A percentile compares a stretch with the other conserved stretches of the same genome.
Conservation (phyloP, 2,797 vertebrate species). For the Trachops cirrhosus region DNA sequence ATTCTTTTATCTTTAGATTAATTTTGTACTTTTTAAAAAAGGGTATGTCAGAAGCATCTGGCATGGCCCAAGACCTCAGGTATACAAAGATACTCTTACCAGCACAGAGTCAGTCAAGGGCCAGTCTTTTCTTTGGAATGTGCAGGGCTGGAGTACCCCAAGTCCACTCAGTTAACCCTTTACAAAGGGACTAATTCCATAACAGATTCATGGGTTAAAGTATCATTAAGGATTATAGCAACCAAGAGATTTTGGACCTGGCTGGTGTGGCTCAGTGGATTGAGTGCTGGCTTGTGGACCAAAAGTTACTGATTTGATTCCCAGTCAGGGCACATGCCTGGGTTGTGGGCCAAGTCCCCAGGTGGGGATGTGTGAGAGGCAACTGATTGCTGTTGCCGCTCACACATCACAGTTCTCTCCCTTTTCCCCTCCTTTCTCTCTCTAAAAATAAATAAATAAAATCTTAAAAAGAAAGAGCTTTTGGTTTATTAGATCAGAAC, state of each 20-base stretch:
- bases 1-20: not conserved
- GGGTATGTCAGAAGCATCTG: not conserved
- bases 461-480: not conserved
- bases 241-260: not conserved
- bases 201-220: constrained; percentile 22
- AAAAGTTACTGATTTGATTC: too few relatives aligned
- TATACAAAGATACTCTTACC: not conserved
- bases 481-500: constrained; percentile 22
- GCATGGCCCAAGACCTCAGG: not conserved
- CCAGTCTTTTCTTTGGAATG: not conserved
- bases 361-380: too few relatives aligned
- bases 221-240: not conserved
- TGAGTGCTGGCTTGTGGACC: too few relatives aligned
- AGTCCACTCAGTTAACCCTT: not conserved
- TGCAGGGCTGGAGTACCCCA: not conserved
- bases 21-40: not conserved
- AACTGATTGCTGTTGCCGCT: too few relatives aligned
- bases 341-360: too few relatives aligned
- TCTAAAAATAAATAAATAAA: too few relatives aligned
- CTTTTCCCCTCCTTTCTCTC: too few relatives aligned
- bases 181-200: constrained; percentile 16
- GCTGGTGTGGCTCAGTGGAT: too few relatives aligned
- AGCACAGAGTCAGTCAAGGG: not conserved
- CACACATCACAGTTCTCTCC: too few relatives aligned
- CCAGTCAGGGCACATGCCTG: too few relatives aligned